Evolutionary conservation across 1,140 invertebrate species (phyloP), one percentile per base, ranked within the genome.

Genomic region (Caenorhabditis latens): DNA sequence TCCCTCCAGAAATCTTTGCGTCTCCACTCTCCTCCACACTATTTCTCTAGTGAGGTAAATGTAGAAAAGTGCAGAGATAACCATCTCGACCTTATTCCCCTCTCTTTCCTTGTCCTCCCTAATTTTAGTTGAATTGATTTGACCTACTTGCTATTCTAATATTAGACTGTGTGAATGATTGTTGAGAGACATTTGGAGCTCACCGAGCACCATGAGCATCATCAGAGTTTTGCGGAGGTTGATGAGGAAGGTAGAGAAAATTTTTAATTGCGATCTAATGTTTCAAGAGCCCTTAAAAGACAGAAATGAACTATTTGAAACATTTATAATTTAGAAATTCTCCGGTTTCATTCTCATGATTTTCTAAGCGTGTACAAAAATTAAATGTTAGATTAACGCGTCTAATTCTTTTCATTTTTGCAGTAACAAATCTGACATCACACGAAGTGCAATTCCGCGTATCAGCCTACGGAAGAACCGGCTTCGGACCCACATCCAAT

Each of bases 381-480:
- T n/a, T 21, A 0, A 3, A 8, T 53, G 50, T 0, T 11, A 53
- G 5, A 11, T 16, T 16, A 9, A 53, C n/a, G n/a, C n/a, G 16
- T 8, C 16, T 11, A 53, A 53, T 53, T 16, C 3, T 53, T 11
- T 11, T 53, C n/a, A n/a, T n/a, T 9, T 32, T 90, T 90, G 88
- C 71, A 90, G 90, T 90, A 13, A 90, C 90, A 83, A 92, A 92
- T 58, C 86, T 92, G 58, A 91, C 90, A 57, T 87, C 92, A 21
- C 24, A 86, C n/a, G 86, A 91, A 63, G 90, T 93, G 24, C 90
- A 90, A 85, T 92, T 92, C 71, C 90, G 91, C 16, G 92, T 92
- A 14, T 84, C 90, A 42, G 91, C 91, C 14, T 91, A 91, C 58
- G 90, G 92, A 83, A 67, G 85, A 55, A 84, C 89, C 67, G 92